Evolutionary conservation across 2,797 vertebrate genomes (phyloP).

Genomic region (Acanthopagrus latus): DNA sequence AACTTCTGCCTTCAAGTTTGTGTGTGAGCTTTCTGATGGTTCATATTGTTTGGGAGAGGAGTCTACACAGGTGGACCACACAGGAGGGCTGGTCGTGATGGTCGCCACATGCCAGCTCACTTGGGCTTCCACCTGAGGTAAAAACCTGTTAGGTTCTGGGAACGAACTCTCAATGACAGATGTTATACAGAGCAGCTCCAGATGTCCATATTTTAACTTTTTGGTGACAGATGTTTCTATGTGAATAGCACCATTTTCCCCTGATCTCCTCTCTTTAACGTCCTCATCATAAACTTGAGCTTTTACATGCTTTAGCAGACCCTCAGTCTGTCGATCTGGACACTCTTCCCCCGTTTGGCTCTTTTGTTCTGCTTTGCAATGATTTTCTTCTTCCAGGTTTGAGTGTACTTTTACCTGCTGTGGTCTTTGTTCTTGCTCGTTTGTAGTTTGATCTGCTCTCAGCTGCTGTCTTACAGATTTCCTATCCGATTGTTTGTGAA

Average conservation of each 20-base stretch:
- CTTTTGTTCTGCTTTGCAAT: constrained; percentile 14
- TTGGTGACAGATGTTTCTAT: constrained; percentile 44
- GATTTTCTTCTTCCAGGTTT: constrained; percentile 5
- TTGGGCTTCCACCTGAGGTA: constrained; percentile 69
- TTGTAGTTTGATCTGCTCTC: constrained; percentile 19
- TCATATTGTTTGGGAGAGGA: constrained; percentile 42
- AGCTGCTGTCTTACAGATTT: constrained; percentile 9
- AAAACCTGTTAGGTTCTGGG: constrained; percentile 70
- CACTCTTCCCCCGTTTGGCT: not conserved
- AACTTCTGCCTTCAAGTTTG: not conserved
- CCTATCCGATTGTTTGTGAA: constrained; percentile 30
- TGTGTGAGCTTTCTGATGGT: constrained; percentile 14
- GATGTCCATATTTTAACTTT: constrained; percentile 72
- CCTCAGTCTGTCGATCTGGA: constrained; percentile 21
- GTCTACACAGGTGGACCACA: constrained; percentile 69
- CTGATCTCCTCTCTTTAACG: not conserved
- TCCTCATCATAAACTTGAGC: not conserved
- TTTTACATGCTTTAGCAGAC: constrained; percentile 10
- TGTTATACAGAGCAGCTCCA: constrained; percentile 58
- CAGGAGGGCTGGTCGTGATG: constrained; percentile 70
- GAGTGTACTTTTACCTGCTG: constrained; percentile 18
- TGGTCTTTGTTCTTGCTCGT: constrained; percentile 8
- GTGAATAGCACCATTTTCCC: constrained; percentile 47
- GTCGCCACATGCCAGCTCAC: constrained; percentile 75
- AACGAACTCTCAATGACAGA: constrained; percentile 71